Evolutionary conservation across 2,797 vertebrate species (phyloP).

Genomic region (Gephyroberyx darwinii): DNA sequence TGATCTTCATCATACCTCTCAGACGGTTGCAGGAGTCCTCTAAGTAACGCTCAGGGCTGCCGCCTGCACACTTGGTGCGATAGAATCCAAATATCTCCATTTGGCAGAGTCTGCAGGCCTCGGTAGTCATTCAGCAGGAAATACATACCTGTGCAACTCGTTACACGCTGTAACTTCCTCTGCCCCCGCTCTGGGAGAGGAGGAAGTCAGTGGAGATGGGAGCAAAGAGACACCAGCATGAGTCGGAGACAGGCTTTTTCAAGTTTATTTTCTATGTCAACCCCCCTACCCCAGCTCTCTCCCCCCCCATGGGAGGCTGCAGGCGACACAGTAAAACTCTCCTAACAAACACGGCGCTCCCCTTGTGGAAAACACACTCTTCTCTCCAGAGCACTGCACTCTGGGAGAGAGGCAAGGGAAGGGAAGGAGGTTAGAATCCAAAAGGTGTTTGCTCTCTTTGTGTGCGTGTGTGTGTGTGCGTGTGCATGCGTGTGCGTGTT

Average conservation of each 20-base stretch:
- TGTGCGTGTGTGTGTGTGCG: neutral
- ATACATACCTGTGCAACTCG: neutral
- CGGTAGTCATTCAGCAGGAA: no score
- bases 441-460: neutral
- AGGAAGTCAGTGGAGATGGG: neutral
- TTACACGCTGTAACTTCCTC: neutral
- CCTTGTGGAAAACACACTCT: neutral
- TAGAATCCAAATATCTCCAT: neutral
- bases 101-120: neutral
- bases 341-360: neutral
- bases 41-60: neutral
- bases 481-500: neutral
- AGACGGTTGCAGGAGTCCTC: neutral
- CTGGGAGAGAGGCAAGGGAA: neutral
- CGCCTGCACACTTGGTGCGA: neutral
- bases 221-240: neutral
- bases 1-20: neutral
- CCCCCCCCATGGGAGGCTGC: neutral
- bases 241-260: neutral
- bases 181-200: neutral
- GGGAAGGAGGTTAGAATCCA: neutral
- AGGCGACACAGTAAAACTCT: neutral
- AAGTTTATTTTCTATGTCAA: constrained; percentile 11
- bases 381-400: neutral
- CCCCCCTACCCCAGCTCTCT: neutral